Conservation (phyloP, 2,113 vertebrate genomes). For the Poecile atricapillus region DNA sequence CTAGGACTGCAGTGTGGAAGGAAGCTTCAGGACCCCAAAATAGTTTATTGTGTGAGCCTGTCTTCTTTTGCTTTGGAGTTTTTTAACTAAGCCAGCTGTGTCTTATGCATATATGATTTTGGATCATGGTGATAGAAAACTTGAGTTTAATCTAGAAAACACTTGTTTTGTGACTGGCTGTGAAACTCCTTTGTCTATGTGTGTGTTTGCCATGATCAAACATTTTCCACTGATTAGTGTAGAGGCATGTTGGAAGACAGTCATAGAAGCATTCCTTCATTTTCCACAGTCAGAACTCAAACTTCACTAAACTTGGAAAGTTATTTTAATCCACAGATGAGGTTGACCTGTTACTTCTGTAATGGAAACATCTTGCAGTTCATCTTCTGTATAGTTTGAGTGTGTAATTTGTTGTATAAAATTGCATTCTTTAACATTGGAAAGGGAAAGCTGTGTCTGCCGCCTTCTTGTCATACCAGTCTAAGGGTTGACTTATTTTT, state of each 20-base stretch:
- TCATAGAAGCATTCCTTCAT: background rate
- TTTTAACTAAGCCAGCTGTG: background rate
- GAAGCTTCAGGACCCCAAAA: background rate
- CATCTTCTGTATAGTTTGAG: background rate
- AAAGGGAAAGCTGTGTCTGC: background rate
- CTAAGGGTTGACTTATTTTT: background rate
- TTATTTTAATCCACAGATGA: background rate
- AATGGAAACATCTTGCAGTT: constrained; percentile 23
- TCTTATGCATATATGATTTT: background rate
- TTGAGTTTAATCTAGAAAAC: background rate
- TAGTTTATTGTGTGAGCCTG: fast-evolving
- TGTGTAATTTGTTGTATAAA: background rate
- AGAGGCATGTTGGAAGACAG: background rate
- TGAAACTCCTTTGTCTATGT: background rate
- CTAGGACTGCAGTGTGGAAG: background rate
- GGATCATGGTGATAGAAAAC: background rate
- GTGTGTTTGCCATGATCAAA: background rate
- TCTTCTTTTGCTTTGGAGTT: background rate
- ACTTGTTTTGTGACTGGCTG: background rate
- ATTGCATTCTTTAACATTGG: background rate
- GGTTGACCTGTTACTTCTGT: constrained; percentile 8
- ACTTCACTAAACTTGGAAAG: constrained; percentile 18
- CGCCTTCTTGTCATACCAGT: background rate
- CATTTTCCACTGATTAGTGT: constrained; percentile 28
- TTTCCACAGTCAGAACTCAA: constrained; percentile 23